Evolutionary conservation across 1,140 invertebrate species (phyloP).

Genomic region (Aleiodes sp.): DNA sequence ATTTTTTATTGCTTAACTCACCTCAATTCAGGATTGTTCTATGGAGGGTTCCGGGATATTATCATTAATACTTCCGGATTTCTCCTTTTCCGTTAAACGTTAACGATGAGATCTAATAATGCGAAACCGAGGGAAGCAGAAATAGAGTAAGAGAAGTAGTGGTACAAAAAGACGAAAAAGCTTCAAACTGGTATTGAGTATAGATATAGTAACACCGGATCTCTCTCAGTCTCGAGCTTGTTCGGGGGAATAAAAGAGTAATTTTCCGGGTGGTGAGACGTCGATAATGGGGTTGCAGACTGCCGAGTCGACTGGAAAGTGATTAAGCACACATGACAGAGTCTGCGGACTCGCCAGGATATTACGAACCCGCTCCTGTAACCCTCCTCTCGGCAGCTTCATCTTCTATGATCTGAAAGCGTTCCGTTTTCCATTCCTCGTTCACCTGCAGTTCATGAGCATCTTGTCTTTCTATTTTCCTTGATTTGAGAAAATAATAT

Average conservation of each 20-base stretch:
- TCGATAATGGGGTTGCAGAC: constrained; percentile 65
- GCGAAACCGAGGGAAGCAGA: constrained; percentile 38
- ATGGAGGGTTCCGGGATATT: not conserved
- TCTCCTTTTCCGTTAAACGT: constrained; percentile 23
- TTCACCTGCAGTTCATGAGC: constrained; percentile 29
- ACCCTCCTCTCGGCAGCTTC: constrained; percentile 26
- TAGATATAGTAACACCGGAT: constrained; percentile 40
- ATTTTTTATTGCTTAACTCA: too few relatives aligned
- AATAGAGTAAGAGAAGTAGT: constrained; percentile 25
- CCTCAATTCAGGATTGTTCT: too few relatives aligned
- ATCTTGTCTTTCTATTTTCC: not conserved
- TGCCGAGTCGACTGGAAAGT: constrained; percentile 66
- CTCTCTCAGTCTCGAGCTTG: constrained; percentile 52
- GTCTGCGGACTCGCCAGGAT: constrained; percentile 59
- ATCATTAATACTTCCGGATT: not conserved
- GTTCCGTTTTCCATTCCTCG: constrained; percentile 11
- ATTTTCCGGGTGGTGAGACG: constrained; percentile 66
- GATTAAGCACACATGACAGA: constrained; percentile 66
- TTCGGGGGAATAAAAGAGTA: constrained; percentile 65
- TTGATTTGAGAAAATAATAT: not conserved
- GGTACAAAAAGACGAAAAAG: constrained; percentile 35
- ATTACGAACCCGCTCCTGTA: constrained; percentile 54
- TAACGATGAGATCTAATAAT: constrained; percentile 48
- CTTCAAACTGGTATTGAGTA: constrained; percentile 25
- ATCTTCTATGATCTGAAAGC: constrained; percentile 11